These are phyloP conservation scores for Diphyllodes magnificus DNA, from an alignment of 2,113 vertebrate genomes.

Conservation along the genomic window DNA sequence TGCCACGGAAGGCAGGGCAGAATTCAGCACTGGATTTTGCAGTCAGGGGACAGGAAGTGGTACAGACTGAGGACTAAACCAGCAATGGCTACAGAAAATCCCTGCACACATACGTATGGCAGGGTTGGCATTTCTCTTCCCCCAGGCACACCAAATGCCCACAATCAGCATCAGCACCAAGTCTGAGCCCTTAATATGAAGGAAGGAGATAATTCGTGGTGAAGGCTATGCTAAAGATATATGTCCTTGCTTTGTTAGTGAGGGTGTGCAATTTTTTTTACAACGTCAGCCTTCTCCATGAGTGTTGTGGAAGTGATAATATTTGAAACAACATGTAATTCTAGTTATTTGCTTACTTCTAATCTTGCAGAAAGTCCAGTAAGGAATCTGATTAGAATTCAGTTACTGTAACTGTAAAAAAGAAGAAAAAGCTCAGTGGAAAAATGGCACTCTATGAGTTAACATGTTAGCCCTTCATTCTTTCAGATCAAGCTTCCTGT, in stretches of 20 bases:
- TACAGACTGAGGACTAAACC: neutral
- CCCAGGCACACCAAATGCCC: neutral
- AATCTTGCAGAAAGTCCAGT: neutral
- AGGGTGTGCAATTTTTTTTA: neutral
- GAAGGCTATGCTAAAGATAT: neutral
- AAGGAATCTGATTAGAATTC: neutral
- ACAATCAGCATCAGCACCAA: neutral
- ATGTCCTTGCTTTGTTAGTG: neutral
- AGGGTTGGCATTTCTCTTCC: neutral
- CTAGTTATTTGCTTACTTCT: neutral
- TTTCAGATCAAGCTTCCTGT: conserved; percentile 40
- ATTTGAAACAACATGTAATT: neutral
- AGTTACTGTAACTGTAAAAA: neutral
- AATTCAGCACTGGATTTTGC: neutral
- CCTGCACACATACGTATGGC: neutral
- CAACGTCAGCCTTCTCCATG: neutral
- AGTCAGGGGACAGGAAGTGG: neutral
- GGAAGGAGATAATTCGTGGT: neutral
- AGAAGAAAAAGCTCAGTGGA: neutral
- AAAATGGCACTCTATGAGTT: conserved; percentile 1
- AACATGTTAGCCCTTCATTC: conserved; percentile 10
- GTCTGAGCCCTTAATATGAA: neutral
- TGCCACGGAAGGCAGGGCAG: neutral
- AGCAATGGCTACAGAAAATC: neutral
- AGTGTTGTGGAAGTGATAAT: neutral